phyloP scores from a whole-genome alignment of 2,888 invertebrate species.

The Cerastis rubricosa region DNA sequence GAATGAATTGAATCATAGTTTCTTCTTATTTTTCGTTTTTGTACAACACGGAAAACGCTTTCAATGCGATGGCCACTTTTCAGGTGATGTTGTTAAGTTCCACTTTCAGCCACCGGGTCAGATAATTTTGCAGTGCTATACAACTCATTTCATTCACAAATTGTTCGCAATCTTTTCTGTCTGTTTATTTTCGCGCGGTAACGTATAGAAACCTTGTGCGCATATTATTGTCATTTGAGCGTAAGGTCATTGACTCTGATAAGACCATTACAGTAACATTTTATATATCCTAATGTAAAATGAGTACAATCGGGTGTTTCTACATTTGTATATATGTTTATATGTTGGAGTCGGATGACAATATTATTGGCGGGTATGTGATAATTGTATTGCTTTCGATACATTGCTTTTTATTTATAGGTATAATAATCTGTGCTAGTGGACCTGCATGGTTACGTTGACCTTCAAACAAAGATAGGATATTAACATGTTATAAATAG shows the following conservation, averaged over 20 bases:
- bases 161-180: conserved; percentile 27
- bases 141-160: conserved; percentile 21
- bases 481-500: neutral
- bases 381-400: conserved; percentile 47
- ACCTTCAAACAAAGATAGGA: conserved; percentile 26
- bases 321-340: conserved; percentile 10
- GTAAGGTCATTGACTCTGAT: conserved; percentile 62
- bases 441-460: conserved; percentile 1
- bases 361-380: conserved; percentile 36
- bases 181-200: conserved; percentile 37
- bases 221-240: conserved; percentile 56
- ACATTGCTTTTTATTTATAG: conserved; percentile 17
- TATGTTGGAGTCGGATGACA: conserved; percentile 26
- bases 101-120: neutral
- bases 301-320: conserved; percentile 39
- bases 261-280: conserved; percentile 54
- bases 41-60: neutral
- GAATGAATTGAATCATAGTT: too few relatives aligned
- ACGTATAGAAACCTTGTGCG: conserved; percentile 42
- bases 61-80: neutral
- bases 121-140: neutral
- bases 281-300: conserved; percentile 49
- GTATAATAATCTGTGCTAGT: conserved; percentile 18
- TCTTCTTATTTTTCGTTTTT: neutral
- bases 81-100: neutral